phyloP scores from a whole-genome alignment of 1,140 invertebrate genomes.

The Eumaeus atala region DNA sequence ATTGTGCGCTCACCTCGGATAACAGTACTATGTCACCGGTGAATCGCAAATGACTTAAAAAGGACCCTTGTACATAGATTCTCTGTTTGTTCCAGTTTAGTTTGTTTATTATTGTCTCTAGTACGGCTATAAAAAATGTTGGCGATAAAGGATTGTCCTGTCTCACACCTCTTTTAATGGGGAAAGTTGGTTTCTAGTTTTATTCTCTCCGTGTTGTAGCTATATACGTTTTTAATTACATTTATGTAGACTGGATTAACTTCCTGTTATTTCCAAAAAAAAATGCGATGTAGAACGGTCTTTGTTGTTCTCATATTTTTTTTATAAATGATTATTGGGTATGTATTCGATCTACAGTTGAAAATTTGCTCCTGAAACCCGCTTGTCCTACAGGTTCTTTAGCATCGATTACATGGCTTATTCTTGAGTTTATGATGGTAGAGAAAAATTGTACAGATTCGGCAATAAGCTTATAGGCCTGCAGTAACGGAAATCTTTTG shows the following conservation, averaged over 20 bases:
- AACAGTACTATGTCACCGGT: neutral
- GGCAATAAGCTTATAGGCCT: slow-evolving; percentile 21
- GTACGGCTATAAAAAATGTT: neutral
- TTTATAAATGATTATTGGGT: slow-evolving; percentile 16
- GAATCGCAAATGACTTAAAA: neutral
- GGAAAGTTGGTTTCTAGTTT: slow-evolving; percentile 18
- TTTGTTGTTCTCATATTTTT: slow-evolving; percentile 13
- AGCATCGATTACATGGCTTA: neutral
- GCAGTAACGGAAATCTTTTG: slow-evolving; percentile 17
- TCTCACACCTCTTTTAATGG: neutral
- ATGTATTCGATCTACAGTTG: slow-evolving; percentile 18
- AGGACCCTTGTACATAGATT: neutral
- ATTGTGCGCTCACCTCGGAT: neutral
- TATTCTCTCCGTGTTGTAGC: slow-evolving; percentile 15
- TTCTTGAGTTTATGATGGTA: neutral
- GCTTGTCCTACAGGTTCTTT: slow-evolving; percentile 19
- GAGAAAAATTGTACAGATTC: slow-evolving; percentile 9
- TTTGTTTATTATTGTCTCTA: neutral
- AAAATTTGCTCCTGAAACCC: slow-evolving; percentile 17
- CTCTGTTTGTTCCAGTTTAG: neutral
- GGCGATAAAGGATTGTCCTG: neutral
- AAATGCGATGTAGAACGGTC: neutral
- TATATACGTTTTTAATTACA: slow-evolving; percentile 19
- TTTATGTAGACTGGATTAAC: slow-evolving; percentile 7
- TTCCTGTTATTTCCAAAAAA: slow-evolving; percentile 2